Conservation (phyloP, 2,113 vertebrate species). For the Aviceda subcristata region DNA sequence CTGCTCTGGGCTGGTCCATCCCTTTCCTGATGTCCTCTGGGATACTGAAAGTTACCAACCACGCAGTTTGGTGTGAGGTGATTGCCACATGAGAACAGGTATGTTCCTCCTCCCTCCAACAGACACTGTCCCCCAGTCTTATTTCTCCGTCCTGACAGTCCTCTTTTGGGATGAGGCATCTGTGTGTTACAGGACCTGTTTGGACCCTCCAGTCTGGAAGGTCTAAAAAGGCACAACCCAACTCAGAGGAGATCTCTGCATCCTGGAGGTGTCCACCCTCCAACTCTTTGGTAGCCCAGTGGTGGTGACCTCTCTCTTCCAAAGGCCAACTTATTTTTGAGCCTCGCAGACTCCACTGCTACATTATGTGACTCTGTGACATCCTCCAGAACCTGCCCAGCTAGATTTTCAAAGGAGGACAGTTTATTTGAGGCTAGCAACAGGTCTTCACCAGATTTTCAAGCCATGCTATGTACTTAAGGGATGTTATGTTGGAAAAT, state of each 20-base stretch:
- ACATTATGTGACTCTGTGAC: not conserved
- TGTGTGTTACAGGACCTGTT: not conserved
- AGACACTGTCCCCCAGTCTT: not conserved
- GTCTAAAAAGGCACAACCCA: not conserved
- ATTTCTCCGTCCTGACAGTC: not conserved
- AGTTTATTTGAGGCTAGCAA: not conserved
- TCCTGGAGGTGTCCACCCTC: not conserved
- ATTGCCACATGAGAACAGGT: not conserved
- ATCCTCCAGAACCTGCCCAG: not conserved
- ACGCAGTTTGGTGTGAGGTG: not conserved
- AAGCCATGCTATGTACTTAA: not conserved
- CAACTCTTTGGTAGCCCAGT: not conserved
- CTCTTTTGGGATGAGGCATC: not conserved
- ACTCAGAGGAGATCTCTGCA: not conserved
- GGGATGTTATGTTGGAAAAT: not conserved
- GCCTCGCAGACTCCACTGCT: not conserved
- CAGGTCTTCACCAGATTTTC: not conserved
- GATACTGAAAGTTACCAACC: accelerated
- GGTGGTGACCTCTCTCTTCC: not conserved
- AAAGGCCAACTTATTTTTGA: not conserved
- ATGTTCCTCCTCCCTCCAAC: not conserved
- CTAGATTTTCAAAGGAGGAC: not conserved
- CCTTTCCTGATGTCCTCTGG: not conserved
- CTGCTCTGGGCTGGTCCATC: not conserved
- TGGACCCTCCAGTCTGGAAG: not conserved